Percentiles rank a stretch among this genome's conserved stretches.
These are phyloP conservation scores for Lordiphosa stackelbergi DNA, from an alignment of 1,140 invertebrate genomes.

Conservation along the genomic window DNA sequence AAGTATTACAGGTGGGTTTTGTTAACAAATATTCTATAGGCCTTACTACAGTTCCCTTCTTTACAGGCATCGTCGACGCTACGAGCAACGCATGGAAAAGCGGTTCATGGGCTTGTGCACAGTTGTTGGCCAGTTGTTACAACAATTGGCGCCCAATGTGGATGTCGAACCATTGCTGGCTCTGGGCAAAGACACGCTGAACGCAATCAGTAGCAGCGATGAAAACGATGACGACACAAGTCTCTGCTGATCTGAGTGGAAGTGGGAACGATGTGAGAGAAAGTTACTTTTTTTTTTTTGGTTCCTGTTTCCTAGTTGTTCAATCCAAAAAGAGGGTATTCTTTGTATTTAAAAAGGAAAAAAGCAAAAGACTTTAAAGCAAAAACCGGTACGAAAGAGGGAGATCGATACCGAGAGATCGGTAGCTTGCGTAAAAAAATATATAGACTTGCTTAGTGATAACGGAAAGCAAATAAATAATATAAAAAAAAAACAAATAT, in stretches of 20 bases:
- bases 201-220: slow-evolving; percentile 16
- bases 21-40: neutral
- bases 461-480: neutral
- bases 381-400: neutral
- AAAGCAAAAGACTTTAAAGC: slow-evolving; percentile 7
- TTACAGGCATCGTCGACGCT: slow-evolving; percentile 58
- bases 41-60: neutral
- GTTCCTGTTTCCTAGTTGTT: neutral
- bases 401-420: neutral
- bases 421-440: slow-evolving; percentile 4
- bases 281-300: too few species aligned
- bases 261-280: neutral
- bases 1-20: slow-evolving; percentile 46
- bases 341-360: neutral
- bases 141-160: slow-evolving; percentile 39
- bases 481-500: neutral
- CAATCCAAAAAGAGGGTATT: slow-evolving; percentile 1
- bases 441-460: slow-evolving; percentile 1
- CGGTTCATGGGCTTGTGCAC: slow-evolving; percentile 51
- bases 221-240: slow-evolving; percentile 5
- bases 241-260: neutral
- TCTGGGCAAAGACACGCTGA: slow-evolving; percentile 20
- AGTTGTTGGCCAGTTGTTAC: slow-evolving; percentile 56
- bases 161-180: slow-evolving; percentile 41
- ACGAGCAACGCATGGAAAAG: slow-evolving; percentile 58